phyloP scores from a whole-genome alignment of 2,888 invertebrate genomes.

The Meloe dianella region DNA sequence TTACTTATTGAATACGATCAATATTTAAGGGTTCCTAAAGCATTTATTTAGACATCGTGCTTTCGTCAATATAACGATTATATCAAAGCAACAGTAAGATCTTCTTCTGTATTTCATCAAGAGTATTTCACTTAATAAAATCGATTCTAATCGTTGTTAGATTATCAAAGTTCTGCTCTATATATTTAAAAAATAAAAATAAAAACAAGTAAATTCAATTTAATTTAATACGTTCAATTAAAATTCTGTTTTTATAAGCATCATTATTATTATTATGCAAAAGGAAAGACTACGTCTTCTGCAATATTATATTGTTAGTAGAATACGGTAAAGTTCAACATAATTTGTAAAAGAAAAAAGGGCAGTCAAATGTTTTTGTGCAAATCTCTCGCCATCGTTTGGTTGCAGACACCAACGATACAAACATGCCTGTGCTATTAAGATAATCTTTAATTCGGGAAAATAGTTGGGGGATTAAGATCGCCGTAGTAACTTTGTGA shows the following conservation, averaged over 20 bases:
- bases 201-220: too few relatives aligned
- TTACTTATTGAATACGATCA: not conserved
- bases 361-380: not conserved
- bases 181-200: slow-evolving; percentile 1
- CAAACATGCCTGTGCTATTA: slow-evolving; percentile 26
- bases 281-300: not conserved
- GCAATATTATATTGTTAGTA: not conserved
- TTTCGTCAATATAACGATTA: slow-evolving; percentile 6
- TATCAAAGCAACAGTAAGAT: slow-evolving; percentile 21
- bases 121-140: slow-evolving; percentile 22
- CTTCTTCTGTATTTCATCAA: slow-evolving; percentile 27
- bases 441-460: slow-evolving; percentile 40
- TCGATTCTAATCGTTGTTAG: slow-evolving; percentile 11
- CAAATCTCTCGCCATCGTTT: not conserved
- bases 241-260: not conserved
- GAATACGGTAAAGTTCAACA: not conserved
- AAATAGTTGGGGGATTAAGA: slow-evolving; percentile 41
- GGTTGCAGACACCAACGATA: slow-evolving; percentile 10
- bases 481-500: slow-evolving; percentile 44
- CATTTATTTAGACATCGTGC: not conserved
- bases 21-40: not conserved
- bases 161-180: slow-evolving; percentile 35
- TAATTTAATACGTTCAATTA: too few relatives aligned
- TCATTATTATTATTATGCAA: not conserved
- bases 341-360: not conserved